phyloP scores from a whole-genome alignment of 2,797 vertebrate genomes.

The Eupleurogrammus muticus region DNA sequence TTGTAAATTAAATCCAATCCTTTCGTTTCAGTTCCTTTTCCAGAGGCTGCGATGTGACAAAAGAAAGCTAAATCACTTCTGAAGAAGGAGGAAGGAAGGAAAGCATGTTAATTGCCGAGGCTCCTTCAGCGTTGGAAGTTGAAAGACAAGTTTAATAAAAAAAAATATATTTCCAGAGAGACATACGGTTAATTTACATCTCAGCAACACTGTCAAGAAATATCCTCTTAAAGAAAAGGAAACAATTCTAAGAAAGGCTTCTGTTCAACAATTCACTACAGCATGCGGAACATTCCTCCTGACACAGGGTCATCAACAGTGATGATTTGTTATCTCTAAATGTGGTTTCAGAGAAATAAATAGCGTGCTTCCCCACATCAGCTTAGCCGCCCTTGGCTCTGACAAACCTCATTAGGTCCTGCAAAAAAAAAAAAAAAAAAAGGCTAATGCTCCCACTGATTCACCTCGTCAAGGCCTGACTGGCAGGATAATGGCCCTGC shows the following conservation, averaged over 20 bases:
- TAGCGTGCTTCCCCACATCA: conserved; percentile 15
- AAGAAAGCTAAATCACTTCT: conserved; percentile 46
- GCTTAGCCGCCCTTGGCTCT: conserved; percentile 14
- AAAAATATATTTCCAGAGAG: conserved; percentile 30
- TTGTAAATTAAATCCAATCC: conserved; percentile 51
- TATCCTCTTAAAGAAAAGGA: not conserved
- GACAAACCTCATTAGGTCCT: conserved; percentile 47
- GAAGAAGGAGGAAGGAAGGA: conserved; percentile 45
- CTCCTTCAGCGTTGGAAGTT: conserved; percentile 23
- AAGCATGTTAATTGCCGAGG: conserved; percentile 57
- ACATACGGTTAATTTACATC: conserved; percentile 4
- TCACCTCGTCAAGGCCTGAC: conserved; percentile 29
- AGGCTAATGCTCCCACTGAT: conserved; percentile 7
- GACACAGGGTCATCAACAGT: conserved; percentile 5
- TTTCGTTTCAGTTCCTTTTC: conserved; percentile 44
- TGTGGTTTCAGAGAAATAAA: conserved; percentile 23
- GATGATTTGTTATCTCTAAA: conserved; percentile 27
- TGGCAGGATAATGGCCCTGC: conserved; percentile 52
- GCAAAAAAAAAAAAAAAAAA: conserved; percentile 6
- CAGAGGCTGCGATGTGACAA: conserved; percentile 54
- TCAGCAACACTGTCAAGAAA: not conserved
- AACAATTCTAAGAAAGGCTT: not conserved
- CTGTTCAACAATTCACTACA: not conserved
- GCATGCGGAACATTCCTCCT: not conserved
- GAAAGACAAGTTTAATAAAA: conserved; percentile 17